These are phyloP conservation scores for Sylvietta virens DNA, from an alignment of 2,113 vertebrate species.

Conservation along the genomic window DNA sequence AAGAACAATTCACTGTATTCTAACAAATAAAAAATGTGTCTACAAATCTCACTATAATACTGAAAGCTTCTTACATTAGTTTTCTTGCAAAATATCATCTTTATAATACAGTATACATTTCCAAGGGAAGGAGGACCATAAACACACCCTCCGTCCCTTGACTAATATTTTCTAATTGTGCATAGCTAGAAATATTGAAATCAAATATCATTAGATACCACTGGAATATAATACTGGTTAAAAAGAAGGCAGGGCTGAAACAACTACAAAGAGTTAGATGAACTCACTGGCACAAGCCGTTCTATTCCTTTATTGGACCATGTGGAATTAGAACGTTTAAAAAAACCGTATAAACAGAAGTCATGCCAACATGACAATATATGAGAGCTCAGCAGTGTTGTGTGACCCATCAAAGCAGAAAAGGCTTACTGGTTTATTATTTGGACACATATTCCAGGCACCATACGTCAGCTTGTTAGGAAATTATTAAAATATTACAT, in stretches of 20 bases:
- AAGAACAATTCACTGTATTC: constrained; percentile 42
- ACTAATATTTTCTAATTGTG: constrained; percentile 77
- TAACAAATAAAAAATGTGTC: constrained; percentile 67
- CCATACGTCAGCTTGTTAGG: not conserved
- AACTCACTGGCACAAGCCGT: constrained; percentile 28
- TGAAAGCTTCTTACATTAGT: constrained; percentile 77
- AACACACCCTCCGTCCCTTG: constrained; percentile 25
- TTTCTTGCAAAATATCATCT: constrained; percentile 76
- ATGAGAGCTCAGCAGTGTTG: constrained; percentile 6
- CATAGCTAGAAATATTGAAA: constrained; percentile 75
- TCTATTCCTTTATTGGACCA: constrained; percentile 7
- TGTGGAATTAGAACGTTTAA: constrained; percentile 12
- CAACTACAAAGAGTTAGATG: constrained; percentile 54
- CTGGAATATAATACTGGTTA: constrained; percentile 74
- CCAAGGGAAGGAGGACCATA: constrained; percentile 1
- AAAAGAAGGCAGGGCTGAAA: constrained; percentile 49
- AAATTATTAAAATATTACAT: not conserved
- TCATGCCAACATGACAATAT: not conserved
- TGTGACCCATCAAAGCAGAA: not conserved
- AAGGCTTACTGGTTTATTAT: not conserved
- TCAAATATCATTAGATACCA: constrained; percentile 74
- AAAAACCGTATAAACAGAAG: not conserved
- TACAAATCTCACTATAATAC: constrained; percentile 73
- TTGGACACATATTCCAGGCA: constrained; percentile 11
- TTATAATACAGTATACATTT: constrained; percentile 77